phyloP scores from a whole-genome alignment of 30 jellyfish, hydroid and myxozoan species.

The Cassiopea xamachana region DNA sequence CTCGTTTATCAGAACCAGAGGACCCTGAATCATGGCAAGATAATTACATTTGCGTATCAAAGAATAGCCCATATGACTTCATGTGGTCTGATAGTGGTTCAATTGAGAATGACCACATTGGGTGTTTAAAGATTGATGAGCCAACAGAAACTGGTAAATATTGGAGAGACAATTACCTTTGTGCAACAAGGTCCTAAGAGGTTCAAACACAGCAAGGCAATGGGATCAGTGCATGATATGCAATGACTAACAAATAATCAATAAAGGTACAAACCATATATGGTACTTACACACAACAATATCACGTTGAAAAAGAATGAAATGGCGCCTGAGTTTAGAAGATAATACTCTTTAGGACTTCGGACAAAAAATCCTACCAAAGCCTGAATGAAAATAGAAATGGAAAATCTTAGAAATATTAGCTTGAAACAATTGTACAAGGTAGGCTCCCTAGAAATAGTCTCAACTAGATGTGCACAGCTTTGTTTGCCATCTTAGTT shows the following conservation, averaged over 20 bases:
- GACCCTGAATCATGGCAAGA: conserved; percentile 91
- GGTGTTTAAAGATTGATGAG: conserved; percentile 83
- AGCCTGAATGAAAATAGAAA: too few species aligned
- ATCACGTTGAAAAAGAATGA: too few species aligned
- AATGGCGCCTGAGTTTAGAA: too few species aligned
- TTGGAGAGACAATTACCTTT: conserved; percentile 79
- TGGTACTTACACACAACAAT: too few species aligned
- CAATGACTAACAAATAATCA: background rate
- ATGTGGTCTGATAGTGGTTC: conserved; percentile 85
- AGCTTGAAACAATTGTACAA: too few species aligned
- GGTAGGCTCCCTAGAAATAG: too few species aligned
- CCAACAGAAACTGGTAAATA: conserved; percentile 76
- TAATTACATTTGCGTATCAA: conserved; percentile 67
- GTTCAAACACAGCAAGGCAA: background rate
- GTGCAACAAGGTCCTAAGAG: conserved; percentile 64
- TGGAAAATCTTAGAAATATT: too few species aligned
- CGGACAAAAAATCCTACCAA: too few species aligned
- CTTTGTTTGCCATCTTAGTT: too few species aligned
- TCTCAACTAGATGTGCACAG: too few species aligned
- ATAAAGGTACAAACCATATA: too few species aligned
- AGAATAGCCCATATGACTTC: conserved; percentile 81
- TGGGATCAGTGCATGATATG: background rate
- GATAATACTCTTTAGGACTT: too few species aligned
- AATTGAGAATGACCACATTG: conserved; percentile 51
- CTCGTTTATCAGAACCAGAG: conserved; percentile 73